Evolutionary conservation across 2,888 invertebrate genomes (phyloP).

Genomic region (Nymphalis urticae): DNA sequence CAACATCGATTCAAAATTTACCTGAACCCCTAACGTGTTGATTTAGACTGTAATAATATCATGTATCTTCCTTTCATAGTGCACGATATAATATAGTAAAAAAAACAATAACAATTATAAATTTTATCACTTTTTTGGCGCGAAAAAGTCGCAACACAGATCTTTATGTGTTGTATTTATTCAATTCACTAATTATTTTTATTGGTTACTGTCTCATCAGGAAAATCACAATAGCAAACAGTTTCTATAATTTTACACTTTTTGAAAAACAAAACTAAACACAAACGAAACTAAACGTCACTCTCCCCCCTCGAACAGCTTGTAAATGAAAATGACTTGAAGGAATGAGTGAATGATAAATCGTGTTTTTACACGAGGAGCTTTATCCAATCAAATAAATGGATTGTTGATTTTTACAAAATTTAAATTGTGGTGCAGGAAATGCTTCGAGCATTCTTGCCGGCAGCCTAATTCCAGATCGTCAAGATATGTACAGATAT

Average conservation of each 20-base stretch:
- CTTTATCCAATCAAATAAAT: too few species aligned
- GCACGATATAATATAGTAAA: not conserved
- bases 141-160: slow-evolving; percentile 25
- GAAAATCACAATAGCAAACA: not conserved
- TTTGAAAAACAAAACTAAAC: slow-evolving; percentile 10
- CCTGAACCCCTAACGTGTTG: slow-evolving; percentile 23
- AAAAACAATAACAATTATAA: not conserved
- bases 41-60: slow-evolving; percentile 6
- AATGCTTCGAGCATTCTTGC: too few species aligned
- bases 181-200: not conserved
- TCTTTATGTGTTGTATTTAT: not conserved
- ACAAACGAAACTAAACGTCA: slow-evolving; percentile 27
- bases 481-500: too few species aligned
- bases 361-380: too few species aligned
- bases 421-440: too few species aligned
- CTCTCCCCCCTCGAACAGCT: slow-evolving; percentile 15
- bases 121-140: slow-evolving; percentile 24
- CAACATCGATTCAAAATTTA: slow-evolving; percentile 52
- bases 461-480: too few species aligned
- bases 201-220: not conserved
- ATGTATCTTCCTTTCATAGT: not conserved
- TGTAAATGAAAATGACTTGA: slow-evolving; percentile 30
- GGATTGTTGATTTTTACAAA: too few species aligned
- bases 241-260: not conserved
- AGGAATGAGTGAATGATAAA: slow-evolving; percentile 16